Evolutionary conservation across 2,888 invertebrate genomes (phyloP).

Genomic region (Lepidochitona cinerea): DNA sequence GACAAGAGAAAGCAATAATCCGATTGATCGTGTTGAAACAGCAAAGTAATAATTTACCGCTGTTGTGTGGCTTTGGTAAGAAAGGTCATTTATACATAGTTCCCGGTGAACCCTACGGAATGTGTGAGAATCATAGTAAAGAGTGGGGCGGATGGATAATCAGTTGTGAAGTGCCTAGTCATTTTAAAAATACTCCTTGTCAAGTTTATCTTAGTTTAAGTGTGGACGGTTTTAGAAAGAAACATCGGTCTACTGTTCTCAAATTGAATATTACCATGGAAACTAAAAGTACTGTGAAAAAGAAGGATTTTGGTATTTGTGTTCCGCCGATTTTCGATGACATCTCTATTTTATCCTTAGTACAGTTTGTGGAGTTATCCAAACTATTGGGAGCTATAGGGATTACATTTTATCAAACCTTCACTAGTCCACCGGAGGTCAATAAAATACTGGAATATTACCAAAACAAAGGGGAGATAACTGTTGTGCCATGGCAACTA

Average conservation of each 20-base stretch:
- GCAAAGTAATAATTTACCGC: conserved; percentile 26
- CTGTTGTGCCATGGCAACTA: conserved; percentile 55
- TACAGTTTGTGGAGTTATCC: conserved; percentile 65
- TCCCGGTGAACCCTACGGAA: conserved; percentile 48
- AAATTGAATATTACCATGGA: neutral
- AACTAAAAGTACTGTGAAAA: conserved; percentile 4
- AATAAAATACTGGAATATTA: conserved; percentile 51
- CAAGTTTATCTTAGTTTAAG: neutral
- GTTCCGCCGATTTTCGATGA: conserved; percentile 66
- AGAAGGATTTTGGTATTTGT: conserved; percentile 53
- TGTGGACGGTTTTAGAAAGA: neutral
- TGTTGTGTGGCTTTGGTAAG: conserved; percentile 41
- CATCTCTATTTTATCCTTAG: conserved; percentile 50
- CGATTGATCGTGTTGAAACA: conserved; percentile 43
- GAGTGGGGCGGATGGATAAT: conserved; percentile 65
- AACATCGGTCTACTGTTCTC: neutral
- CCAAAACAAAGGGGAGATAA: conserved; percentile 39
- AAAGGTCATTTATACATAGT: conserved; percentile 15
- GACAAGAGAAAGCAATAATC: conserved; percentile 29
- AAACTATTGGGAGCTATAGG: conserved; percentile 57
- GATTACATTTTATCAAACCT: conserved; percentile 55
- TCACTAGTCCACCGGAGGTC: conserved; percentile 44
- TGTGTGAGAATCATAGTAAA: conserved; percentile 69
- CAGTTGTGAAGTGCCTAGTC: conserved; percentile 51
- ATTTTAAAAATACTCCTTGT: neutral